Base-by-base conservation (phyloP, 1,140 invertebrate species). In the Drosophila eugracilis region DNA sequence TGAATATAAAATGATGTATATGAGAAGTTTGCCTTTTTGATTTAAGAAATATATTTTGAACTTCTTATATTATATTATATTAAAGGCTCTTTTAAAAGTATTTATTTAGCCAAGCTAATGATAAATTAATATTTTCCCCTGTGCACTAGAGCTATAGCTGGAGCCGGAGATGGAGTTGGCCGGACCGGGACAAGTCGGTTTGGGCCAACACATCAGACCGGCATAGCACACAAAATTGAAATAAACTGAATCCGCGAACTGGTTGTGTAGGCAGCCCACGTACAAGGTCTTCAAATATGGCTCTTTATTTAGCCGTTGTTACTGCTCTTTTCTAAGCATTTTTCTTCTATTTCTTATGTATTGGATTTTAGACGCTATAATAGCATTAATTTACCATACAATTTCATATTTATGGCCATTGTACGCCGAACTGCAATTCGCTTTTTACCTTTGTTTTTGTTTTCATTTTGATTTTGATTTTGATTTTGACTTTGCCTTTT, bases 201-300 rank as follows among this genome's bases (percentile, higher is more conserved):
- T 44, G 45, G 30, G 49, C 60, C 60, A 44, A 41, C 55, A n/a
- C n/a, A n/a, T 36, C 53, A 59, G 39, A 45, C 45, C 42, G 28
- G 55, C 48, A 19, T 30, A 50, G 24, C 63, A 70, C 69, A 78
- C 58, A 65, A 83, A 84, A 84, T 84, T 84, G 75, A 79, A 84
- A 75, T 85, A 57, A 84, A 66, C 70, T 75, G 59, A 85, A 86
- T 74, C 62, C 66, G 77, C 73, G 73, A 80, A 85, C 81, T 85
- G 81, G 81, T 85, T 85, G 81, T 86, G 81, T 85, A 86, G 81
- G 81, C 81, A 81, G 81, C 81, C 72, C 81, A 85, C 81, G 81
- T 85, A 85, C 81, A 85, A 85, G 81, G 81, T 85, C 81, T 85
- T 85, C 81, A 81, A 86, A 85, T 86, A 85, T 86, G 81, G 77